Evolutionary conservation across 1,140 invertebrate genomes (phyloP), one percentile per base, ranked within the genome.

Genomic region (Hyles vespertilio): DNA sequence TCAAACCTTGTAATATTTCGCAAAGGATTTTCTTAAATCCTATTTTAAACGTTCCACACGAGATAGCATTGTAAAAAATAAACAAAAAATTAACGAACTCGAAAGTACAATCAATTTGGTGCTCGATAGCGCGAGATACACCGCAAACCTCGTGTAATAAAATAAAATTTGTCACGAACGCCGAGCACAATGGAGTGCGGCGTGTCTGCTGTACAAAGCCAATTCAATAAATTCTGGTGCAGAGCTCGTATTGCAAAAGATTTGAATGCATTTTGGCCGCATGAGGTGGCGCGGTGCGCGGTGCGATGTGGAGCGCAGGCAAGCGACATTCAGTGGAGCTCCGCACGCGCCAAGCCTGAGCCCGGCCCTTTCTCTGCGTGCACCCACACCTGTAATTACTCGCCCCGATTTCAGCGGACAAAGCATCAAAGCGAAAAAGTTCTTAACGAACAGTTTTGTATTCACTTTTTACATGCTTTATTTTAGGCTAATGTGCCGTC

Each of bases 181-280:
- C 65, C 52, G 56, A 71, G 69, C 64, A 81, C 77, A 84, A 82
- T 77, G 65, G 77, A 63, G 56, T 56, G 72, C 74, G 72, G 69
- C 69, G 67, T 65, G 59, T n/a, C n/a, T 64, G 61, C 68, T 59
- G 62, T 71, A 79, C 70, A 76, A 76, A 79, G 72, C 72, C 77
- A 81, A 80, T 80, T 80, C 78, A 84, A 81, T 82, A 84, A 82
- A 82, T 79, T 79, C 72, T 58, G 61, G 61, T 67, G 71, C 71
- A 64, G 69, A 72, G 74, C 66, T 74, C 63, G 68, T 73, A 74
- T 77, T 77, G 67, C 65, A 74, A 77, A 75, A 78, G 69, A 78
- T 78, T 78, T 82, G 78, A 84, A 84, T 82, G 75, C 74, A 77
- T 81, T 81, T 81, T 77, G 69, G 58, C 70, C 69, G 72, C 73